These are phyloP conservation scores for Mionectes macconnelli DNA, from an alignment of 2,113 vertebrate genomes.

Conservation along the genomic window DNA sequence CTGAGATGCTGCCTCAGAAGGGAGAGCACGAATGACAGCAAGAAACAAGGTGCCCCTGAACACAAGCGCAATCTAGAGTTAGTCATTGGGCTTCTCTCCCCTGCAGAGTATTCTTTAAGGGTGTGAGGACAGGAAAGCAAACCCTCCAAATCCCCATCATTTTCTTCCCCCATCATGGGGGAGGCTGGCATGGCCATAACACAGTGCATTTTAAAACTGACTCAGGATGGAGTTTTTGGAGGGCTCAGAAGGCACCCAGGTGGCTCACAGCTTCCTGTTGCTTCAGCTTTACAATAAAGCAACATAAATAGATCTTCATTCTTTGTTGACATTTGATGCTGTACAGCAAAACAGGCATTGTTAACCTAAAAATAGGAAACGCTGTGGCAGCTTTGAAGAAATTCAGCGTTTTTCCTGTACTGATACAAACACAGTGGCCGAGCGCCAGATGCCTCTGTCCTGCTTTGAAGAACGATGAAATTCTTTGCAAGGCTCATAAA, in stretches of 20 bases:
- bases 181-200: neutral
- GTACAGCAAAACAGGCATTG: conserved; percentile 17
- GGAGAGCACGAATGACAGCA: neutral
- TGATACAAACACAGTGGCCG: neutral
- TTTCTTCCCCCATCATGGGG: neutral
- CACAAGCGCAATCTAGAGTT: rapidly evolving
- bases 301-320: conserved; percentile 37
- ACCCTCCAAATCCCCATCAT: neutral
- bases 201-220: neutral
- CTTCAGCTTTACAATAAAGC: conserved; percentile 53
- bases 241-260: conserved; percentile 21
- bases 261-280: conserved; percentile 44
- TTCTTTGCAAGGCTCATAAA: conserved; percentile 25
- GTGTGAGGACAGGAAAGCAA: neutral
- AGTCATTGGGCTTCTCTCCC: neutral
- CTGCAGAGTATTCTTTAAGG: rapidly evolving
- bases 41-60: neutral
- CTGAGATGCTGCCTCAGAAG: neutral
- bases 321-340: conserved; percentile 18
- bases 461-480: conserved; percentile 14
- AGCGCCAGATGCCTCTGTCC: neutral
- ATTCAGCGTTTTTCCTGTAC: neutral
- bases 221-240: neutral
- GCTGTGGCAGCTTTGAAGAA: neutral
- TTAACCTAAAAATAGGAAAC: conserved; percentile 51